Conservation (phyloP, 2,888 invertebrate species). For the Calameuta pallipes region DNA sequence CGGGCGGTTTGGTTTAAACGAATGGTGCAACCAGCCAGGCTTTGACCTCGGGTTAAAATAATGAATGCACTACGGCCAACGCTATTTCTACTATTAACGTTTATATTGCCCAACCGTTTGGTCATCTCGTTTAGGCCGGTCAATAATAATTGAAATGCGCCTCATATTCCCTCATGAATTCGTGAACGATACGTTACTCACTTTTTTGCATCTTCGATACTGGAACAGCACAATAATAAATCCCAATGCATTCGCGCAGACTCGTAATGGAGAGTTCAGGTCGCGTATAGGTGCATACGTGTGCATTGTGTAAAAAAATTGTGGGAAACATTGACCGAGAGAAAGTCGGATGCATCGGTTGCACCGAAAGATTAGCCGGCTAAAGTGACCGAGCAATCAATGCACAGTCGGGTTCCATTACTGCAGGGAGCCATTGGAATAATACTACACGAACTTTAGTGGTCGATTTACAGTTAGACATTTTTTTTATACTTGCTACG, state of each 20-base stretch:
- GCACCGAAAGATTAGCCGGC: constrained; percentile 49
- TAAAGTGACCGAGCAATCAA: constrained; percentile 33
- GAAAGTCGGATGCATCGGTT: constrained; percentile 48
- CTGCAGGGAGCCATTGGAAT: constrained; percentile 10
- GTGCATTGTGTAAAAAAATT: neutral
- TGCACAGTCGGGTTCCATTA: constrained; percentile 10
- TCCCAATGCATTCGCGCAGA: neutral
- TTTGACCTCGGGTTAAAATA: neutral
- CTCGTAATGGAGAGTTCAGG: neutral
- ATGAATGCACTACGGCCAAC: neutral
- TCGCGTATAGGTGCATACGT: neutral
- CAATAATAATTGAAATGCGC: neutral
- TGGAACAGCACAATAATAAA: neutral
- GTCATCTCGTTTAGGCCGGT: neutral
- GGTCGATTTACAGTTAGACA: neutral
- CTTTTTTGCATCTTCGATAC: neutral
- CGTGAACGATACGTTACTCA: neutral
- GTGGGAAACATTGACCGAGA: constrained; percentile 37
- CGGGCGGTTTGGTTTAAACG: neutral
- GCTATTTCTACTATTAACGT: neutral
- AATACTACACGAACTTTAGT: neutral
- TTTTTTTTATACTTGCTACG: neutral
- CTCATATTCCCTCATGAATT: neutral
- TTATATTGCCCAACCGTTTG: neutral
- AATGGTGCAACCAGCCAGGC: neutral